Evolutionary conservation across 64 coral and sea anemone genomes (phyloP).

Genomic region (Porites lutea): DNA sequence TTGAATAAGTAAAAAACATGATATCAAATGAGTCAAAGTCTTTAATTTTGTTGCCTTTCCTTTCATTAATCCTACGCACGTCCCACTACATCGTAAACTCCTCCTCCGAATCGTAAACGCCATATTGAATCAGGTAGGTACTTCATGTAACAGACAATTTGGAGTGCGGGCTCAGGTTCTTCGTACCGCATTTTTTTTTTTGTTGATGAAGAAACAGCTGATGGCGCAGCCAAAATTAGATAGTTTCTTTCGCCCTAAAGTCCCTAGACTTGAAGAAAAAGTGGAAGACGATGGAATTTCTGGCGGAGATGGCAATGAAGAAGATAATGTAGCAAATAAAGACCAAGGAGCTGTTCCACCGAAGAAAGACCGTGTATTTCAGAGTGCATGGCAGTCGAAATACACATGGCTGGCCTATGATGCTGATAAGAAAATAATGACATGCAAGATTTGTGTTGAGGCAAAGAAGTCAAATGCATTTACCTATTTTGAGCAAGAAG

Average conservation of each 20-base stretch:
- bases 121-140: too few relatives aligned
- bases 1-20: too few relatives aligned
- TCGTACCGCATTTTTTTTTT: too few relatives aligned
- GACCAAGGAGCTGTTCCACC: background rate
- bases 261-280: background rate
- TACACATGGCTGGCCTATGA: constrained; percentile 25
- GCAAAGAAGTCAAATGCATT: constrained; percentile 43
- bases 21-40: too few relatives aligned
- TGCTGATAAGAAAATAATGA: constrained; percentile 7
- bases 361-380: constrained; percentile 21
- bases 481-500: constrained; percentile 58
- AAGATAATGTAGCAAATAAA: constrained; percentile 18
- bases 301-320: background rate
- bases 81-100: too few relatives aligned
- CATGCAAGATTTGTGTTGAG: constrained; percentile 31
- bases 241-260: background rate
- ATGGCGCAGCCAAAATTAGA: too few relatives aligned
- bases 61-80: too few relatives aligned
- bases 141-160: too few relatives aligned
- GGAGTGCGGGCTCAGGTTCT: too few relatives aligned
- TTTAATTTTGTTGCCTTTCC: too few relatives aligned
- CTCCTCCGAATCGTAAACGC: too few relatives aligned
- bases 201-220: too few relatives aligned
- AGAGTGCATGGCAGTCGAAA: constrained; percentile 40
- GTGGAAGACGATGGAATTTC: background rate